These are phyloP conservation scores for Aix galericulata DNA, from an alignment of 2,113 vertebrate genomes.

Conservation along the genomic window DNA sequence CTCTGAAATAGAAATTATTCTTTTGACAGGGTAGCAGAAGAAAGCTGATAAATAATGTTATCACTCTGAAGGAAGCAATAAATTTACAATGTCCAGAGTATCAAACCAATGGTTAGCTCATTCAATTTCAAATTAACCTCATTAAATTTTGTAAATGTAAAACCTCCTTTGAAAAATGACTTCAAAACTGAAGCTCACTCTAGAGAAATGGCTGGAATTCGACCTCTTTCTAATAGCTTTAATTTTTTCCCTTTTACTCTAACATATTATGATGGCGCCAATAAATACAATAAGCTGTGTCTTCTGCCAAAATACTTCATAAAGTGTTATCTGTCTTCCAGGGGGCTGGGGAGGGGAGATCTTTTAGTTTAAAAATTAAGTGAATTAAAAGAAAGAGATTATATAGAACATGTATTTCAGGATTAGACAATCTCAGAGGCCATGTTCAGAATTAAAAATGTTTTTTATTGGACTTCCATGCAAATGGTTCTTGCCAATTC, in stretches of 20 bases:
- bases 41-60: not conserved
- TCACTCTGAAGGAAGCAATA: not conserved
- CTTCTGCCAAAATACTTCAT: conserved; percentile 53
- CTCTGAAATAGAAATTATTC: not conserved
- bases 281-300: conserved; percentile 22
- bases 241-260: conserved; percentile 17
- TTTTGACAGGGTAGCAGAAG: not conserved
- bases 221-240: conserved; percentile 42
- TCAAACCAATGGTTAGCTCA: conserved; percentile 6
- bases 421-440: not conserved
- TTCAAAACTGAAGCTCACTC: conserved; percentile 4
- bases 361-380: not conserved
- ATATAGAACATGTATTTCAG: not conserved
- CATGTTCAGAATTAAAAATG: not conserved
- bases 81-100: not conserved
- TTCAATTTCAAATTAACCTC: conserved; percentile 27
- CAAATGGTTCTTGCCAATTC: not conserved
- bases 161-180: conserved; percentile 37
- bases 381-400: not conserved
- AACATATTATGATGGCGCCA: conserved; percentile 29
- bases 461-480: not conserved
- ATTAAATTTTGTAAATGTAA: not conserved
- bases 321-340: not conserved
- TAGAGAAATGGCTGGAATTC: conserved; percentile 40
- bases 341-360: not conserved